Base-by-base conservation (phyloP, 1,140 invertebrate species). In the Apolygus lucorum region DNA sequence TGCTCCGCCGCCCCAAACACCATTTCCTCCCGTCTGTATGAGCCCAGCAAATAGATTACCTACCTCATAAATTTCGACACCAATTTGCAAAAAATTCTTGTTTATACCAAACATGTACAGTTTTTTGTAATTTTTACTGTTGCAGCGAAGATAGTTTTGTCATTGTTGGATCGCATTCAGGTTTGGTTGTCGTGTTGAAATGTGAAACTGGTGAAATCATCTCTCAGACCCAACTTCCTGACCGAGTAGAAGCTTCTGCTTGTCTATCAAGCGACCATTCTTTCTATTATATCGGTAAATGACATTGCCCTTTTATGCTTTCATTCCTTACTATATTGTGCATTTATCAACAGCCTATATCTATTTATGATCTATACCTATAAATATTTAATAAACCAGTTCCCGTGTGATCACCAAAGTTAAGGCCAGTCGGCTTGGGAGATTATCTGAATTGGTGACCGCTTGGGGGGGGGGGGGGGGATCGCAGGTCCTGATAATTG, bases 101-200 rank as follows among this genome's bases (percentile, higher is more conserved):
- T n/a, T n/a, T n/a, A n/a, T n/a, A n/a, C n/a, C n/a, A n/a, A n/a
- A n/a, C n/a, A n/a, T n/a, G n/a, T n/a, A n/a, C n/a, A n/a, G n/a
- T n/a, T n/a, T n/a, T n/a, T n/a, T n/a, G n/a, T n/a, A n/a, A n/a
- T n/a, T n/a, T n/a, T n/a, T n/a, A n/a, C n/a, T n/a, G n/a, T 67
- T 78, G 72, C 66, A 79, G 77, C 69, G 75, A 72, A 49, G 64
- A 71, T 69, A 74, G 70, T 25, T 79, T 76, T 71, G 76, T 77
- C 66, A 74, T 77, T 67, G 82, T 87, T 72, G 86, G 86, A 34
- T 87, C 85, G 28, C 87, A 88, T 78, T 85, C 85, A 4, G 82
- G 85, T 68, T 75, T 77, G 74, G 85, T 87, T 73, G 78, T 78
- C 77, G 82, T 81, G 49, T 74, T 85, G 34, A 78, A 83, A 76